Evolutionary conservation across 2,113 vertebrate species (phyloP).

Genomic region (Cyprinodon tularosa): DNA sequence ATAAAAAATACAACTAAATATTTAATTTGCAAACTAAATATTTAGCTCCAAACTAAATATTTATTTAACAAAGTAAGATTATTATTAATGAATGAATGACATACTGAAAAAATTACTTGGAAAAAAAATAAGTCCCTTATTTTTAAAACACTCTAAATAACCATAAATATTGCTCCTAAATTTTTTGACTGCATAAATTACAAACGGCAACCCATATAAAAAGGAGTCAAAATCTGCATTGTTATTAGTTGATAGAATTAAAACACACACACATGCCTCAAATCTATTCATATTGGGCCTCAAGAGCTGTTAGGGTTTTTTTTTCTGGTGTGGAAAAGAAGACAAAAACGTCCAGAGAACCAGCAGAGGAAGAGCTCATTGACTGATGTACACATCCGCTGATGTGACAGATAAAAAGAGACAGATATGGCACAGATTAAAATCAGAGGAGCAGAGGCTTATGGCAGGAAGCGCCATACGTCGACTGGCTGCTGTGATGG

Average conservation of each 20-base stretch:
- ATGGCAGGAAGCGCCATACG: constrained; percentile 26
- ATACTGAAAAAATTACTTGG: too few relatives aligned
- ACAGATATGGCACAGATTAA: background rate
- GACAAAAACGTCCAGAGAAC: background rate
- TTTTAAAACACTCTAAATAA: too few relatives aligned
- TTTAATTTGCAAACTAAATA: too few relatives aligned
- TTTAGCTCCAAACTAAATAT: too few relatives aligned
- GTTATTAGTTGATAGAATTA: background rate
- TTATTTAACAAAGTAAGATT: too few relatives aligned
- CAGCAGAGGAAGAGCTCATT: background rate
- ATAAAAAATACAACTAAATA: too few relatives aligned
- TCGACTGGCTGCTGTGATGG: constrained; percentile 6
- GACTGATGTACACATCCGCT: background rate
- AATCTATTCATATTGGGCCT: background rate
- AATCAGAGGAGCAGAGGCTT: constrained; percentile 1
- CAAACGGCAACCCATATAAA: too few relatives aligned
- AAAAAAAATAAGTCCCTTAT: too few relatives aligned
- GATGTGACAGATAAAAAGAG: constrained; percentile 1
- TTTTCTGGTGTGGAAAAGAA: background rate
- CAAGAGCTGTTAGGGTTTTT: background rate
- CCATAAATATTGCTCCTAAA: too few relatives aligned
- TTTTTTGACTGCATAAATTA: too few relatives aligned
- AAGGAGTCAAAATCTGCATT: background rate
- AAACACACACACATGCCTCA: background rate
- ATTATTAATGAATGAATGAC: too few relatives aligned